Evolutionary conservation across 1,140 invertebrate genomes (phyloP).

Genomic region (Drosophila nigromelanica): DNA sequence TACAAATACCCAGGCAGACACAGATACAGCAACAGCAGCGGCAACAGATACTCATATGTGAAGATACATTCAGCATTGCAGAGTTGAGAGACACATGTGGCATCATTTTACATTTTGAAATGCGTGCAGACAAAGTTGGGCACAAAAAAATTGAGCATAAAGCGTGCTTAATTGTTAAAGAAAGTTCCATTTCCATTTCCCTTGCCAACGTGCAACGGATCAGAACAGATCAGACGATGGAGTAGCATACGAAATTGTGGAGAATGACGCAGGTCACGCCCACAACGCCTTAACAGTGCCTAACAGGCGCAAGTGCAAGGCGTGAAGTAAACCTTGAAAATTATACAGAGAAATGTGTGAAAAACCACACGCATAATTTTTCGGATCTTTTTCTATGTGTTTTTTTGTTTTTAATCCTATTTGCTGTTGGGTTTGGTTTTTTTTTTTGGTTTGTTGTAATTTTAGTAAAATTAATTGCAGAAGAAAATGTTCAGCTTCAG

Average conservation of each 20-base stretch:
- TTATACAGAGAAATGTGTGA: conserved; percentile 59
- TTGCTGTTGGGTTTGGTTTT: conserved; percentile 33
- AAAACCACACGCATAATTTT: conserved; percentile 69
- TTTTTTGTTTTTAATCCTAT: conserved; percentile 47
- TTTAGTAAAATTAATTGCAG: conserved; percentile 80
- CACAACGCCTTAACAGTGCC: background rate
- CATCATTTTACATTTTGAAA: conserved; percentile 71
- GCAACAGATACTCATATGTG: background rate
- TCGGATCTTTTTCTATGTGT: conserved; percentile 25
- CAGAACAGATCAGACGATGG: conserved; percentile 48
- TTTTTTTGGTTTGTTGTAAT: conserved; percentile 54
- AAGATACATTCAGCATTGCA: conserved; percentile 17
- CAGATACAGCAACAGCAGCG: no score
- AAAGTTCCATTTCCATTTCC: conserved; percentile 50
- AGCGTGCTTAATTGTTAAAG: conserved; percentile 77
- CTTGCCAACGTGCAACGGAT: conserved; percentile 29
- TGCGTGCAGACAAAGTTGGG: conserved; percentile 47
- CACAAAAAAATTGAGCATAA: conserved; percentile 74
- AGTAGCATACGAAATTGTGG: conserved; percentile 73
- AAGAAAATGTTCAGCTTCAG: conserved; percentile 45
- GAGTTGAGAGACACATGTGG: conserved; percentile 65
- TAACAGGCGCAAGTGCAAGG: conserved; percentile 57
- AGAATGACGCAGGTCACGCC: conserved; percentile 70
- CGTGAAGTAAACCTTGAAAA: conserved; percentile 52
- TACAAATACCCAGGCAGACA: conserved; percentile 14